Percentiles rank a stretch among this genome's conserved stretches.
phyloP scores from a whole-genome alignment of 2,888 invertebrate species.

The Agonopterix arenella region DNA sequence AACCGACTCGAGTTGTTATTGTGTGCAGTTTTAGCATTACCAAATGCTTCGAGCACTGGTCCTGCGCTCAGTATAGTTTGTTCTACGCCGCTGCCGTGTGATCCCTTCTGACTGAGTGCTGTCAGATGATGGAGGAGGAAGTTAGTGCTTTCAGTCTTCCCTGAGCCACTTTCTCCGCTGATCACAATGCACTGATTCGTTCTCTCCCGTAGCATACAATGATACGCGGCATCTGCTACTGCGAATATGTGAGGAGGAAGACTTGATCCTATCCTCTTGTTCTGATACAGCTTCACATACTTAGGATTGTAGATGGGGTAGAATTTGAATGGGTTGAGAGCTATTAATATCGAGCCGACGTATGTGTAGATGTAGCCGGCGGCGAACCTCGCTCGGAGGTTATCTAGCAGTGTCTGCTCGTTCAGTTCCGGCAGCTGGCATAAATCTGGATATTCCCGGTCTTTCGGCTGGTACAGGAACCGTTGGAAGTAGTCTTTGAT shows the following conservation, averaged over 20 bases:
- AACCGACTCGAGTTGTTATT: constrained; percentile 98
- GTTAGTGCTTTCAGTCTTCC: constrained; percentile 98
- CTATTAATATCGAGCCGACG: constrained; percentile 96
- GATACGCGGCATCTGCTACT: constrained; percentile 95
- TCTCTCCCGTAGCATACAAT: constrained; percentile 94
- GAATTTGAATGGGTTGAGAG: constrained; percentile 95
- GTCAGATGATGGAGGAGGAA: constrained; percentile 96
- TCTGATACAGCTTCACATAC: constrained; percentile 97
- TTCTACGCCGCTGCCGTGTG: constrained; percentile 96
- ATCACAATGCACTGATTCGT: constrained; percentile 96
- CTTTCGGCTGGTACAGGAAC: constrained; percentile 93
- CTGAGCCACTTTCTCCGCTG: constrained; percentile 96
- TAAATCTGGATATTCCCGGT: constrained; percentile 96
- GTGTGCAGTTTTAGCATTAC: constrained; percentile 98
- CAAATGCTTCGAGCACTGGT: constrained; percentile 97
- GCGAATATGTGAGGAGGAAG: constrained; percentile 98
- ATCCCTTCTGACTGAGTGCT: constrained; percentile 95
- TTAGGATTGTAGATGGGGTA: constrained; percentile 99
- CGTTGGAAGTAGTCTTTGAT: constrained; percentile 95
- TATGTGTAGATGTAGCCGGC: constrained; percentile 97
- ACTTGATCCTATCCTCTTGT: constrained; percentile 91
- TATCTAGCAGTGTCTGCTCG: constrained; percentile 94
- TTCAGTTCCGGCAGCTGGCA: constrained; percentile 97
- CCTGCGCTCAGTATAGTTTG: constrained; percentile 97
- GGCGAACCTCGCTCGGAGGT: constrained; percentile 90